Percentiles rank a stretch among this genome's conserved stretches.
Evolutionary conservation across 2,888 invertebrate species (phyloP).

Genomic region (Standfussiana lucernea): DNA sequence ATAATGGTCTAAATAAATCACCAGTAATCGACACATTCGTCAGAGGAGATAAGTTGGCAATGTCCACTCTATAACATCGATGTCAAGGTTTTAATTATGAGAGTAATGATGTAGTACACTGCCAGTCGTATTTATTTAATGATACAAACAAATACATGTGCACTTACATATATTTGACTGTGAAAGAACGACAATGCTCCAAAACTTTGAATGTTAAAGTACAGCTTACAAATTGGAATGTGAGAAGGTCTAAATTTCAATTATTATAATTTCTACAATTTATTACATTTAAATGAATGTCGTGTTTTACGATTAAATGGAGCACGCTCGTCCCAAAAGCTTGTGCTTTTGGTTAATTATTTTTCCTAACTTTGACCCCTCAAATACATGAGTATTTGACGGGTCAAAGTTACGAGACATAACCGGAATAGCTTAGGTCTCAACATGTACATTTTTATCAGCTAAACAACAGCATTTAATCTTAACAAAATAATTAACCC

Average conservation of each 20-base stretch:
- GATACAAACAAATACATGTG: neutral
- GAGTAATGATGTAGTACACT: slow-evolving; percentile 41
- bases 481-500: slow-evolving; percentile 5
- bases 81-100: slow-evolving; percentile 52
- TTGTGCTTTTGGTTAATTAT: too few relatives aligned
- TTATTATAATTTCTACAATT: too few relatives aligned
- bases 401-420: neutral
- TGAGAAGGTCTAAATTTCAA: neutral
- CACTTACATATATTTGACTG: neutral
- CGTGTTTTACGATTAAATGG: too few relatives aligned
- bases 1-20: slow-evolving; percentile 23
- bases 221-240: neutral
- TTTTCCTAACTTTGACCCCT: too few relatives aligned
- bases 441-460: neutral
- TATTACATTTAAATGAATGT: too few relatives aligned
- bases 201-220: too few relatives aligned
- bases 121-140: slow-evolving; percentile 16
- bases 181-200: neutral
- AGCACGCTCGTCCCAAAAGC: too few relatives aligned
- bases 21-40: slow-evolving; percentile 35
- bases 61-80: slow-evolving; percentile 17
- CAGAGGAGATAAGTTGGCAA: slow-evolving; percentile 48
- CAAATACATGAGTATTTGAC: neutral
- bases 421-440: neutral
- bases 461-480: neutral